Conservation (phyloP, 2,113 vertebrate genomes). For the Rhea pennata region DNA sequence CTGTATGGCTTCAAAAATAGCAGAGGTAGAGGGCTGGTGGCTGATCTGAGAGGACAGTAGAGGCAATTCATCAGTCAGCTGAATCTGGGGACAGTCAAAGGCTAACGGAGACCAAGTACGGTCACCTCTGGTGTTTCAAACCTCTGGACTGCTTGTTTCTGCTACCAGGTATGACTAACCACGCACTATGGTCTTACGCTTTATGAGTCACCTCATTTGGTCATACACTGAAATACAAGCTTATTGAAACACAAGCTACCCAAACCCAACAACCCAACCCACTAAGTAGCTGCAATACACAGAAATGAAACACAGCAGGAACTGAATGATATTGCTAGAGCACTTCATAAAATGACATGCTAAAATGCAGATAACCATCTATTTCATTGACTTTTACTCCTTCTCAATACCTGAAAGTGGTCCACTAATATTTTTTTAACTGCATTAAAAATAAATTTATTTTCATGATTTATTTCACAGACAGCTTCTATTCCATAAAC, state of each 20-base stretch:
- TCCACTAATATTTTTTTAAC: not conserved
- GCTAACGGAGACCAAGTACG: not conserved
- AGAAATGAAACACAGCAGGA: not conserved
- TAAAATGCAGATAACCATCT: not conserved
- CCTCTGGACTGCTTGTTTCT: not conserved
- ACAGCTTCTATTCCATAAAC: not conserved
- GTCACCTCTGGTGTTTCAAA: not conserved
- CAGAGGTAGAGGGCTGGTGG: not conserved
- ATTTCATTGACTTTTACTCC: not conserved
- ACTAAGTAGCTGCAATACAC: not conserved
- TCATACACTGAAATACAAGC: not conserved
- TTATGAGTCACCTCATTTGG: not conserved
- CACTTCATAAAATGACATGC: not conserved
- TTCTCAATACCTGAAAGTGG: not conserved
- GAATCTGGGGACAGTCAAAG: not conserved
- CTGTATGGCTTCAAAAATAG: slow-evolving; percentile 2
- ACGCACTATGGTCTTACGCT: not conserved
- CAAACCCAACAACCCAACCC: not conserved
- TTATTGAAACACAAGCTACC: not conserved
- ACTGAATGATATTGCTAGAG: not conserved
- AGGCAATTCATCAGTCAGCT: not conserved
- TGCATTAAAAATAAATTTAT: not conserved
- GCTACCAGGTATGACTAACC: not conserved
- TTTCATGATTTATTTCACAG: slow-evolving; percentile 17
- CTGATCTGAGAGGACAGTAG: not conserved